Evolutionary conservation across 2,888 invertebrate genomes (phyloP).

Genomic region (Diarsia rubi): DNA sequence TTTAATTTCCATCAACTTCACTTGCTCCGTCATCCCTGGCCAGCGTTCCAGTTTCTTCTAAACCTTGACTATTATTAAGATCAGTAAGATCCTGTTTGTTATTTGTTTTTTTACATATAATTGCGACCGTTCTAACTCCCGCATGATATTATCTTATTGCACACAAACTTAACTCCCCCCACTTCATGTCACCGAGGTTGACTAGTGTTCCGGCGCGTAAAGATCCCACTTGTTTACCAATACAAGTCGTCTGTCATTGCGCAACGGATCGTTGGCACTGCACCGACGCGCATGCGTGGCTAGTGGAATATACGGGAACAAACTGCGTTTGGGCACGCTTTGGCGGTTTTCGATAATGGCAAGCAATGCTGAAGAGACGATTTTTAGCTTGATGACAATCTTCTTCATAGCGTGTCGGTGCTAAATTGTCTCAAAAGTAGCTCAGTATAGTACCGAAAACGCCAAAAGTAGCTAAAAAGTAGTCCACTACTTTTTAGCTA

Average conservation of each 20-base stretch:
- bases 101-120: conserved; percentile 33
- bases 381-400: no score
- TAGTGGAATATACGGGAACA: conserved; percentile 49
- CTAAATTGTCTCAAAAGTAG: no score
- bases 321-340: conserved; percentile 38
- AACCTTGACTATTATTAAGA: conserved; percentile 11
- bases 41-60: not conserved
- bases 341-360: not conserved
- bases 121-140: conserved; percentile 6
- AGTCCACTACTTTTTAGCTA: no score
- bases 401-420: no score
- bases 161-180: conserved; percentile 23
- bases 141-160: conserved; percentile 24
- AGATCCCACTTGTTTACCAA: conserved; percentile 67
- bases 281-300: conserved; percentile 53
- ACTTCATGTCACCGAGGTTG: conserved; percentile 47
- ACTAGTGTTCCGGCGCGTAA: conserved; percentile 49
- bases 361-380: not conserved
- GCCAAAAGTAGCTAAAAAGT: no score
- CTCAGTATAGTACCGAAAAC: no score
- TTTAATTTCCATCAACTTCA: conserved; percentile 14
- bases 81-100: conserved; percentile 28
- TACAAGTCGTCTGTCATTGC: conserved; percentile 62
- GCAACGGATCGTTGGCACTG: conserved; percentile 69
- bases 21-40: not conserved